These are phyloP conservation scores for Gopherus flavomarginatus DNA, from an alignment of 2,113 vertebrate species.

Conservation along the genomic window DNA sequence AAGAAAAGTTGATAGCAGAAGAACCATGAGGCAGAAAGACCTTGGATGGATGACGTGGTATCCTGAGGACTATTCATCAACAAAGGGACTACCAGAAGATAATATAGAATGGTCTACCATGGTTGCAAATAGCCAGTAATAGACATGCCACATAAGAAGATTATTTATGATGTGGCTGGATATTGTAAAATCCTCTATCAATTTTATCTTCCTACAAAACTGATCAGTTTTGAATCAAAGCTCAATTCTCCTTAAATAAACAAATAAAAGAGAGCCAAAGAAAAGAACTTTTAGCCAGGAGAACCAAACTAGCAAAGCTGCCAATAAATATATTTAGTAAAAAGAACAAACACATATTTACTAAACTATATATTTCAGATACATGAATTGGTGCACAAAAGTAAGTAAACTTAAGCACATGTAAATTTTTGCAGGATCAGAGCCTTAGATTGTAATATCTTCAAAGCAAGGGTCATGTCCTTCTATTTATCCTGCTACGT, in stretches of 20 bases:
- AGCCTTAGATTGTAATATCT: not conserved
- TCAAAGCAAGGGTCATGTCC: not conserved
- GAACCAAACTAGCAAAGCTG: not conserved
- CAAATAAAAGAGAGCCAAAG: not conserved
- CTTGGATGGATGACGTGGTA: not conserved
- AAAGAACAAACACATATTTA: not conserved
- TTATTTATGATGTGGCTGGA: not conserved
- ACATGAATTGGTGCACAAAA: not conserved
- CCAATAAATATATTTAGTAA: not conserved
- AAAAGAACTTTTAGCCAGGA: not conserved
- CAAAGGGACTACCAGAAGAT: not conserved
- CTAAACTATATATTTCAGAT: not conserved
- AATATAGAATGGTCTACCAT: not conserved
- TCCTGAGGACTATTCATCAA: not conserved
- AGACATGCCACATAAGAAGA: not conserved
- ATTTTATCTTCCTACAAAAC: not conserved
- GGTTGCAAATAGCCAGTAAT: not conserved
- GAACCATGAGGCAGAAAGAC: not conserved
- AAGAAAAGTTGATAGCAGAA: not conserved
- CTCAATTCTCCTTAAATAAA: not conserved
- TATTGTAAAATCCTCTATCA: not conserved
- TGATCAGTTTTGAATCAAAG: not conserved
- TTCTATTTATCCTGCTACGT: not conserved
- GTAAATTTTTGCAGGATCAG: not conserved
- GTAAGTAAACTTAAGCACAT: not conserved